phyloP scores from a whole-genome alignment of 2,797 vertebrate species.

The Myiotriccus ornatus region DNA sequence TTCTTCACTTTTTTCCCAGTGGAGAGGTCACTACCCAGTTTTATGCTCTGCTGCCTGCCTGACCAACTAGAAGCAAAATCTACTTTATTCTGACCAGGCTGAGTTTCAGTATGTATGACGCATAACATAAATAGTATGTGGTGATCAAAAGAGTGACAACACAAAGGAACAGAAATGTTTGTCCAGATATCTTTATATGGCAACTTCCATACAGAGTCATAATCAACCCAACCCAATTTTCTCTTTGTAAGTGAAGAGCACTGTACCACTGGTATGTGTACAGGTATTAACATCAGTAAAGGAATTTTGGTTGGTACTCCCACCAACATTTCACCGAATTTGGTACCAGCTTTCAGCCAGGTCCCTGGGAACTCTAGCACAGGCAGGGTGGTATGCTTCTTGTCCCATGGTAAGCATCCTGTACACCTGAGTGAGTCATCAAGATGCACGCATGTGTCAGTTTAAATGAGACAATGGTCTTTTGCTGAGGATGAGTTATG shows the following conservation, averaged over 20 bases:
- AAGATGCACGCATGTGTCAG: neutral
- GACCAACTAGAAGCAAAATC: neutral
- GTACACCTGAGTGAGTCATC: neutral
- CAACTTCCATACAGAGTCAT: neutral
- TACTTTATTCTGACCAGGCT: neutral
- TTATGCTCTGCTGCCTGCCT: neutral
- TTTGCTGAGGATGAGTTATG: too few relatives aligned
- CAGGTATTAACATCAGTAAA: neutral
- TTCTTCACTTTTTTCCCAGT: neutral
- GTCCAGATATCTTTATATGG: neutral
- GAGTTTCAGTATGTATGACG: neutral
- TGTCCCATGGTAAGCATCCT: rapidly evolving
- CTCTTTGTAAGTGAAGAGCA: neutral
- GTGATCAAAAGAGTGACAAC: neutral
- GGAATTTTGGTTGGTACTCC: neutral
- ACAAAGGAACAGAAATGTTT: neutral
- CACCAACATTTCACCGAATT: neutral
- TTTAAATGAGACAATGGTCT: too few relatives aligned
- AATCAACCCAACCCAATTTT: neutral
- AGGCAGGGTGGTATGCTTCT: neutral
- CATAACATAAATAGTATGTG: neutral
- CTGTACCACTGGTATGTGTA: neutral
- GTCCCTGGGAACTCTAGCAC: neutral
- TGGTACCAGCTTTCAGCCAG: neutral
- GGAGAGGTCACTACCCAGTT: neutral